Conservation (phyloP, 2,888 invertebrate species). For the Amphipoea lucens region DNA sequence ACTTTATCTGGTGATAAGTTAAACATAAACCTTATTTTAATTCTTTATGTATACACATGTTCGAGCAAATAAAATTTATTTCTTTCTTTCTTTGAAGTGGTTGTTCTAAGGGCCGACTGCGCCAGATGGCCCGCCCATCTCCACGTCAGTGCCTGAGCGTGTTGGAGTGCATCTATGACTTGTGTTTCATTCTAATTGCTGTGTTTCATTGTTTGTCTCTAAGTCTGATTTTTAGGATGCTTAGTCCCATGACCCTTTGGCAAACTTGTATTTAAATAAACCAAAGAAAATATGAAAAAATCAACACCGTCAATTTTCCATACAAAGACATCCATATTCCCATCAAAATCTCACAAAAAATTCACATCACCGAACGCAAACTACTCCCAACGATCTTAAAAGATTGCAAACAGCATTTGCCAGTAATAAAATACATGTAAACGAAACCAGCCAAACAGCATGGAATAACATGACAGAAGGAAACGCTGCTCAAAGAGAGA, state of each 20-base stretch:
- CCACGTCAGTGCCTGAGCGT: not conserved
- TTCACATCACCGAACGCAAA: constrained; percentile 19
- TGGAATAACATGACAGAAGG: constrained; percentile 68
- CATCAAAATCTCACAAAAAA: not conserved
- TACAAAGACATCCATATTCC: constrained; percentile 11
- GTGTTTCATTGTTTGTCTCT: not conserved
- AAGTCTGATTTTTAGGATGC: not conserved
- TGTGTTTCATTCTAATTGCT: not conserved
- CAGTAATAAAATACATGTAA: constrained; percentile 65
- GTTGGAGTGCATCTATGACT: not conserved
- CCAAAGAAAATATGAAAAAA: not conserved
- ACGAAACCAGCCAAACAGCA: constrained; percentile 70
- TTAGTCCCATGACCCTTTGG: not conserved
- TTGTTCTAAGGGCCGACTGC: not conserved
- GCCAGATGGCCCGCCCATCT: not conserved
- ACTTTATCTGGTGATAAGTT: no score
- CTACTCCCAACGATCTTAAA: not conserved
- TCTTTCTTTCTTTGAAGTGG: no score
- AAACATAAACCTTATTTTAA: no score
- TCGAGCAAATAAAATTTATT: no score
- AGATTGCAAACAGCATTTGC: constrained; percentile 57
- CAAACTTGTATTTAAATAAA: not conserved
- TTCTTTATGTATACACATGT: no score
- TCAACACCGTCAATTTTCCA: not conserved
- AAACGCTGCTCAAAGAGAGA: constrained; percentile 73